Conservation (phyloP, 2,113 vertebrate genomes). For the Pterocles orientalis region DNA sequence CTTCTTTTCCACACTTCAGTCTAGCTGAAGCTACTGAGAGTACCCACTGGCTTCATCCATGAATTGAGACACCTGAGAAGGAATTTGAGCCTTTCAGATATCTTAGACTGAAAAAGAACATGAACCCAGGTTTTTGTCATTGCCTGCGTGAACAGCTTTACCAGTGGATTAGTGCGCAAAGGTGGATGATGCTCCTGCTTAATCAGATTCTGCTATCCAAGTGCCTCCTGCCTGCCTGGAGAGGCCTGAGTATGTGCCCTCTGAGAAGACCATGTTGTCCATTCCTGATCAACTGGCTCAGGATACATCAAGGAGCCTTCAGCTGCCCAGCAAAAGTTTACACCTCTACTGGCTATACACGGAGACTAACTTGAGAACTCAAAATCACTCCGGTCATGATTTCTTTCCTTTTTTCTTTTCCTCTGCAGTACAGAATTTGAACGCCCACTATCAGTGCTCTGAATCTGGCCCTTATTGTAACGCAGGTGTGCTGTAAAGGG, state of each 20-base stretch:
- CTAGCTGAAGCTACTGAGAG: background rate
- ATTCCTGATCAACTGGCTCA: background rate
- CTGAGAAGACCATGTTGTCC: background rate
- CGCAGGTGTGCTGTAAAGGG: background rate
- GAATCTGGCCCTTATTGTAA: background rate
- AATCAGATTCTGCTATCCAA: background rate
- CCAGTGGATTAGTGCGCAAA: background rate
- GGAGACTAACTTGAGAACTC: background rate
- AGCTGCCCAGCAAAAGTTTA: background rate
- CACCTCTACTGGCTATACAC: background rate
- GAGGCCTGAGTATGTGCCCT: background rate
- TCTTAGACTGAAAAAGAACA: background rate
- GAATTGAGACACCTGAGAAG: background rate
- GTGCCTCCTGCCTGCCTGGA: background rate
- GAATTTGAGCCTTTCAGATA: background rate
- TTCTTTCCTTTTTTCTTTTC: background rate
- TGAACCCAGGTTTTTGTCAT: background rate
- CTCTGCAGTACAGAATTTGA: background rate
- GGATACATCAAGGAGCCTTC: background rate
- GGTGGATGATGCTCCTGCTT: background rate
- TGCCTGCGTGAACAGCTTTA: background rate
- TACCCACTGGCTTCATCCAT: background rate
- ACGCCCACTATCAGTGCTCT: background rate
- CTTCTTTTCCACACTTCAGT: background rate
- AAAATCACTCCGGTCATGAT: background rate